Evolutionary conservation across 2,797 vertebrate genomes (phyloP).

Genomic region (Melanitta fusca): DNA sequence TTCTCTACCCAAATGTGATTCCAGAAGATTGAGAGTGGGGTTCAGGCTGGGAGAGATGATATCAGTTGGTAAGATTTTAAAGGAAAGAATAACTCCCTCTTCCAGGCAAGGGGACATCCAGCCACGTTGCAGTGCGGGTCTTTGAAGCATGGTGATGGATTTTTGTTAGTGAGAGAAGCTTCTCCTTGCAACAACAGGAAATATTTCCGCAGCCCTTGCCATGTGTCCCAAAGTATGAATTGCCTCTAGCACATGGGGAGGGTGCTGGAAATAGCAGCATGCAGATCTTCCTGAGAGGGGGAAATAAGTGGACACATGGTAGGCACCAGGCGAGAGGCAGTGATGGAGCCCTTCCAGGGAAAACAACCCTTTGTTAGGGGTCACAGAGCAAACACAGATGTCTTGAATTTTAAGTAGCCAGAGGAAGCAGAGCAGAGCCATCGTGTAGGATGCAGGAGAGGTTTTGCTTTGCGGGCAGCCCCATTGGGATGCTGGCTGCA

Average conservation of each 20-base stretch:
- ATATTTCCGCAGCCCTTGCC: constrained; percentile 61
- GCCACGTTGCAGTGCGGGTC: neutral
- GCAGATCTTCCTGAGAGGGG: neutral
- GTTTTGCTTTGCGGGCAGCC: neutral
- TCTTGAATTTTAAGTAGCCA: neutral
- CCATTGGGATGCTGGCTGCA: neutral
- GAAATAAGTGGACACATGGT: constrained; percentile 54
- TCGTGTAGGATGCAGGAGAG: neutral
- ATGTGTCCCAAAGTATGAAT: constrained; percentile 30
- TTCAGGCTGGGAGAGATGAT: neutral
- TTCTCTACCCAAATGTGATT: neutral
- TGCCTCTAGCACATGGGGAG: constrained; percentile 54
- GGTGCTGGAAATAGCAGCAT: constrained; percentile 53
- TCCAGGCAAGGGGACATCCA: neutral
- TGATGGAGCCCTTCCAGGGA: constrained; percentile 60
- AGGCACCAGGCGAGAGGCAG: constrained; percentile 67
- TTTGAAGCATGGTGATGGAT: neutral
- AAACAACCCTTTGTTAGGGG: constrained; percentile 56
- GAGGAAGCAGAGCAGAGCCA: constrained; percentile 19
- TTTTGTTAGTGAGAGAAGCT: neutral
- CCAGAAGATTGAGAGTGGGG: neutral
- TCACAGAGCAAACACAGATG: constrained; percentile 65
- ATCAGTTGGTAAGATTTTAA: neutral
- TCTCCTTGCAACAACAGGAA: constrained; percentile 40
- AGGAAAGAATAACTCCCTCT: neutral